These are phyloP conservation scores for Myiotriccus ornatus DNA, from an alignment of 2,797 vertebrate genomes.

Conservation along the genomic window DNA sequence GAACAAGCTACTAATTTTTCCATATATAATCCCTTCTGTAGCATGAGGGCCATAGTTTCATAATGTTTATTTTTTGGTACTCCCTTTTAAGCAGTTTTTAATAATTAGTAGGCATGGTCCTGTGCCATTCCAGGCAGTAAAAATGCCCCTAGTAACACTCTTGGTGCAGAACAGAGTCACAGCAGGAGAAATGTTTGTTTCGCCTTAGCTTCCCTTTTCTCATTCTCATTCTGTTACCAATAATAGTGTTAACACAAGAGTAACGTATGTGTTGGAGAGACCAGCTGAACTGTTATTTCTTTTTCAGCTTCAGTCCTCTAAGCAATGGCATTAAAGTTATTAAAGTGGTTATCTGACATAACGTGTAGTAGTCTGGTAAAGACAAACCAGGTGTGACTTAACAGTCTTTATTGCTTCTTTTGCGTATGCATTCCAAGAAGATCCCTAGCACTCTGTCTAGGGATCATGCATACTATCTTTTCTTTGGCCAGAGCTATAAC, in stretches of 20 bases:
- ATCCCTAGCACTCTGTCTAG: neutral
- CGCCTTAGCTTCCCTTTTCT: neutral
- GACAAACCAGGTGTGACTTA: slow-evolving; percentile 8
- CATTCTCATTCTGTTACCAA: neutral
- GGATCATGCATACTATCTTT: neutral
- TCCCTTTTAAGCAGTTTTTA: neutral
- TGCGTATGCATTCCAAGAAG: neutral
- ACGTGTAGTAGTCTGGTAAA: neutral
- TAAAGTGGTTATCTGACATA: neutral
- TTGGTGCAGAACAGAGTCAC: neutral
- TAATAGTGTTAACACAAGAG: neutral
- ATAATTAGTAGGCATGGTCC: neutral
- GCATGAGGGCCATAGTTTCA: neutral
- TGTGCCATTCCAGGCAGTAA: neutral
- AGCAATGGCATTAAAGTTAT: neutral
- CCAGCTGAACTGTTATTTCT: neutral
- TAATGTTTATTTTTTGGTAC: neutral
- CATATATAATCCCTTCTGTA: neutral
- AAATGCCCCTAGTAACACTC: neutral
- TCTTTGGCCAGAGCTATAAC: neutral
- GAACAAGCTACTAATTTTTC: neutral
- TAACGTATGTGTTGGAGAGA: neutral
- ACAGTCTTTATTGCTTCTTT: neutral
- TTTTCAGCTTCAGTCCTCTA: neutral
- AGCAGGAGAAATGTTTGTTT: neutral